A percentile compares a stretch with the other conserved stretches of the same genome.
Conservation (phyloP, 2,888 invertebrate genomes). For the Camponotus fellah region DNA sequence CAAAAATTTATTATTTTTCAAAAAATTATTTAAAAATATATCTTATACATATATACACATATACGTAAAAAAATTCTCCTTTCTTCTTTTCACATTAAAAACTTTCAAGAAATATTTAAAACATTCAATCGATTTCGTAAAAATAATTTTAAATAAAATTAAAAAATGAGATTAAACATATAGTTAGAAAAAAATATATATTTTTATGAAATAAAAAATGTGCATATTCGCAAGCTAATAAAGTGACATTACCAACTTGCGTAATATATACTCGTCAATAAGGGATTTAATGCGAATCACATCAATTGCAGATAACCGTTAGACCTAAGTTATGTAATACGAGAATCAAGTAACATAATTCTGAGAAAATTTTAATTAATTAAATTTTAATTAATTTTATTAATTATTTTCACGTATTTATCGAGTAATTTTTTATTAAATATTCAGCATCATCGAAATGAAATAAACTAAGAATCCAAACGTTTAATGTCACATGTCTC, state of each 20-base stretch:
- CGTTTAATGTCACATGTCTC: background rate
- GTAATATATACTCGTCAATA: conserved; percentile 2
- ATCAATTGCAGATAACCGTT: conserved; percentile 10
- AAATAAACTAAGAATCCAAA: conserved; percentile 52
- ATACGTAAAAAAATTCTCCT: background rate
- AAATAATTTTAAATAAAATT: background rate
- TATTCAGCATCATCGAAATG: background rate
- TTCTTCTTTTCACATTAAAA: background rate
- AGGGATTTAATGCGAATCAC: background rate
- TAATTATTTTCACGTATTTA: conserved; percentile 8
- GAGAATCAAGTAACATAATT: conserved; percentile 23
- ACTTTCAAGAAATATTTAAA: background rate
- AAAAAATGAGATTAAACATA: too few species aligned
- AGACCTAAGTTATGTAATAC: conserved; percentile 45
- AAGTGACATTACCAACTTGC: background rate
- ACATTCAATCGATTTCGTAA: background rate
- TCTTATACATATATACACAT: background rate
- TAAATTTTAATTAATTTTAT: too few species aligned
- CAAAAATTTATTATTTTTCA: background rate
- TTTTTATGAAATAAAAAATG: background rate
- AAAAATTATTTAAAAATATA: background rate
- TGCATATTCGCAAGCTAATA: background rate
- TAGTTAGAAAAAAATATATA: background rate
- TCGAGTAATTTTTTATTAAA: conserved; percentile 15
- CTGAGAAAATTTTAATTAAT: background rate